phyloP scores from a whole-genome alignment of 2,797 vertebrate species.

The Caiman crocodilus region DNA sequence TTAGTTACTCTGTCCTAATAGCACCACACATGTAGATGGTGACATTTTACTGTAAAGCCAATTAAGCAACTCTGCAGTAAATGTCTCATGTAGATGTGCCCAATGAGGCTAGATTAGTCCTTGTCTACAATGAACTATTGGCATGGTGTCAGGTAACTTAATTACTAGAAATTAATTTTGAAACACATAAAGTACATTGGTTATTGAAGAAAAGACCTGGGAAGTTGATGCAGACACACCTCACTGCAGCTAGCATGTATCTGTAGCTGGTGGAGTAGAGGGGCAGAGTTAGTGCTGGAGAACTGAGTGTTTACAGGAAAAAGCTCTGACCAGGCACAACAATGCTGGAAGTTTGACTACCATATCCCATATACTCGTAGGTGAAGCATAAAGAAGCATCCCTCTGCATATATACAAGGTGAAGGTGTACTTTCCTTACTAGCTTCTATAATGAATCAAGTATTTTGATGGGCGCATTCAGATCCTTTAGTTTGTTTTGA shows the following conservation, averaged over 20 bases:
- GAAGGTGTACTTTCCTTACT: background rate
- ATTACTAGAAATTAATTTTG: background rate
- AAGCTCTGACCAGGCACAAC: too few species aligned
- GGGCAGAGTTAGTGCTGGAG: too few species aligned
- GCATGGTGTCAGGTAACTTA: background rate
- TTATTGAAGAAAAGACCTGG: background rate
- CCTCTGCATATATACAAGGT: background rate
- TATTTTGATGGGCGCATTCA: background rate
- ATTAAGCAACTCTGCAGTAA: too few species aligned
- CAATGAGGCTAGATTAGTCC: background rate
- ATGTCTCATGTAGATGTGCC: too few species aligned
- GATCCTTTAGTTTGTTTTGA: background rate
- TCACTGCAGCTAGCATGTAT: background rate
- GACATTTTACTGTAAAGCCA: too few species aligned
- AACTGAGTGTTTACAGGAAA: too few species aligned
- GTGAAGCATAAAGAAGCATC: fast-evolving
- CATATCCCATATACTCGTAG: fast-evolving
- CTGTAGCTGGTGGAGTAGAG: too few species aligned
- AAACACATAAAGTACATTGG: background rate
- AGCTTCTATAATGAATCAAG: background rate
- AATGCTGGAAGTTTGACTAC: too few species aligned
- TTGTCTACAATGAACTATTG: background rate
- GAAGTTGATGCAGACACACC: background rate
- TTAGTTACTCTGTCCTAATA: too few species aligned
- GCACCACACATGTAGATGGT: too few species aligned